A percentile compares a stretch with the other conserved stretches of the same genome.
These are phyloP conservation scores for Drosophila kohkoa DNA, from an alignment of 1,140 invertebrate genomes.

Conservation along the genomic window DNA sequence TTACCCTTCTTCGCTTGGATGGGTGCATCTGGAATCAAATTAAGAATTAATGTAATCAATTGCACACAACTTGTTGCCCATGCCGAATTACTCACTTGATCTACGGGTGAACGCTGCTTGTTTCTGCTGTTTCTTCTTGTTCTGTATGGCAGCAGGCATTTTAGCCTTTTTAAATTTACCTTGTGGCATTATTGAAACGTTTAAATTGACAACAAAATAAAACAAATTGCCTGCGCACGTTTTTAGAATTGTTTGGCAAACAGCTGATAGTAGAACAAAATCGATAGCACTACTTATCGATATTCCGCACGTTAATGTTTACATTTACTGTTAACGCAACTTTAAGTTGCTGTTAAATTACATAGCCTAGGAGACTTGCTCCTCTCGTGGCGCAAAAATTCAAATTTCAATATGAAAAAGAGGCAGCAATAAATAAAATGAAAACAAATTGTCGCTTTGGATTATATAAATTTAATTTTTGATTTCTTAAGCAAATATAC, in stretches of 20 bases:
- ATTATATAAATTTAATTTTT: slow-evolving; percentile 43
- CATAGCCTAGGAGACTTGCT: neutral
- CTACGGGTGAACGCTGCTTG: slow-evolving; percentile 85
- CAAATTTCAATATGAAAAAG: neutral
- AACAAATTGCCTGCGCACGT: slow-evolving; percentile 49
- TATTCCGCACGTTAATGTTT: neutral
- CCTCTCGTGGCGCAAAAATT: slow-evolving; percentile 3
- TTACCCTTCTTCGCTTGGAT: slow-evolving; percentile 88
- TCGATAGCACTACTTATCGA: neutral
- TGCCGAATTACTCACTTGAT: slow-evolving; percentile 75
- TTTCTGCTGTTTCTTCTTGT: slow-evolving; percentile 85
- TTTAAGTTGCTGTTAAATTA: neutral
- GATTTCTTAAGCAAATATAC: slow-evolving; percentile 36
- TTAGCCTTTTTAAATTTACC: slow-evolving; percentile 88
- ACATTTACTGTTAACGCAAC: neutral
- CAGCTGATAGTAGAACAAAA: slow-evolving; percentile 28
- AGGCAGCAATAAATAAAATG: neutral
- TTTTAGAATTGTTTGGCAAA: slow-evolving; percentile 49
- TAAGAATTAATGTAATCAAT: neutral
- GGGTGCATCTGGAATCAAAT: slow-evolving; percentile 85
- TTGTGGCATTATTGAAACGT: slow-evolving; percentile 86
- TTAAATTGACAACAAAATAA: neutral
- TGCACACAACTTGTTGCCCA: slow-evolving; percentile 21
- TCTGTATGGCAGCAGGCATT: slow-evolving; percentile 85
- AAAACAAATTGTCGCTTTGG: neutral